Base-by-base conservation (phyloP, 2,797 vertebrate species). In the Cynodonichthys magdalenae region DNA sequence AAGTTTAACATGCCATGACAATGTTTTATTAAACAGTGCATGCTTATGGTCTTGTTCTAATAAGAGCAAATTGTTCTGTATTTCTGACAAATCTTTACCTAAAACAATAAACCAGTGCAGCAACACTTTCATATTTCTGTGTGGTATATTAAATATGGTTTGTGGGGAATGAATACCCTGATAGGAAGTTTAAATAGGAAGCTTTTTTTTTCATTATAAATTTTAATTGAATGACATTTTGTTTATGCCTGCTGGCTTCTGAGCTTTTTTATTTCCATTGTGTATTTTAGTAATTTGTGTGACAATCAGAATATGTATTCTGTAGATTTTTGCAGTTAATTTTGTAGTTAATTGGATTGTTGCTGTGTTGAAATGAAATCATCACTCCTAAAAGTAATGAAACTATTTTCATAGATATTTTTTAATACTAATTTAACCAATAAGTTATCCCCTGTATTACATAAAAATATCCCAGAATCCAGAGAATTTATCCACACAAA, bases 11-110 rank as follows among this genome's bases (percentile, higher is more conserved):
- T 76, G 75, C 89, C 75, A 79, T 79, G 66, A 29, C 80, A 82
- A 81, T 74, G 84, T 90, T 93, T 92, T 92, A 88, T 88, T 79
- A 88, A 92, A 90, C 77, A 51, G 64, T 92, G 91, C 89, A 91
- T 87, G 87, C 81, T 74, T 83, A 86, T 74, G 65, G 66, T 82
- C 71, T 76, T 84, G 86, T 88, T 87, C 77, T 83, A 63, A 45
- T 73, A 71, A 34, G 79, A 88, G 82, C 79, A 85, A 89, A 86
- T 11, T 45, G 80, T 86, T 72, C 77, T 84, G 90, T 89, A 87
- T 92, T 91, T 92, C 90, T 89, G 82, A 89, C 69, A 85, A 80
- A 85, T 74, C 75, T 84, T 84, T 83, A 86, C 68, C 70, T 81
- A 57, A 46, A 82, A 87, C 77, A 92, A 90, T 90, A 91, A 91